Conservation (phyloP, 2,113 vertebrate genomes). For the Nematolebias whitei region DNA sequence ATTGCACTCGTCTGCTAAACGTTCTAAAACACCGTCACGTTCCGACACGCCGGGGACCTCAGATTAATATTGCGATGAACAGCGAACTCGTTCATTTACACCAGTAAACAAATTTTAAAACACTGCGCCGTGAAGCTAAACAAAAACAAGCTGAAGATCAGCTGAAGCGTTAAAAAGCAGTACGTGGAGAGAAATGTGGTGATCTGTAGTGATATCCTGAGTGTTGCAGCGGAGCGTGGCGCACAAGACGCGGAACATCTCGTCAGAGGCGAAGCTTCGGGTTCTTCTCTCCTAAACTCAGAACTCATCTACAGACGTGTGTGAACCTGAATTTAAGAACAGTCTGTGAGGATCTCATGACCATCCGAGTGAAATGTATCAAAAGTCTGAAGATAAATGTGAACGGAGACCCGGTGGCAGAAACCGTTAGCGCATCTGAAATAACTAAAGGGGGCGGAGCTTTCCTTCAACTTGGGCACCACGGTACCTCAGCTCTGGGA, state of each 20-base stretch:
- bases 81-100: slow-evolving; percentile 41
- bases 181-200: slow-evolving; percentile 42
- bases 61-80: slow-evolving; percentile 61
- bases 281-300: slow-evolving; percentile 13
- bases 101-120: slow-evolving; percentile 59
- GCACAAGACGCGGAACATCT: slow-evolving; percentile 46
- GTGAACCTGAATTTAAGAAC: slow-evolving; percentile 40
- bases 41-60: slow-evolving; percentile 50
- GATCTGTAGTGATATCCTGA: slow-evolving; percentile 45
- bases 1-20: slow-evolving; percentile 66
- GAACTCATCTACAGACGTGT: slow-evolving; percentile 17
- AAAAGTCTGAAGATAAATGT: slow-evolving; percentile 27
- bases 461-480: slow-evolving; percentile 51
- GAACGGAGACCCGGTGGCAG: slow-evolving; percentile 35
- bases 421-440: slow-evolving; percentile 25
- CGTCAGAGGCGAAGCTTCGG: slow-evolving; percentile 13
- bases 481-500: slow-evolving; percentile 50
- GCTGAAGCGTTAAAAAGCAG: slow-evolving; percentile 25
- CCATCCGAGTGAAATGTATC: slow-evolving; percentile 47
- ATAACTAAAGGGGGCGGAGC: slow-evolving; percentile 36
- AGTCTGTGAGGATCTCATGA: slow-evolving; percentile 10
- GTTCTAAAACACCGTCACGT: slow-evolving; percentile 67
- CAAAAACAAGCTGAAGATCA: slow-evolving; percentile 19
- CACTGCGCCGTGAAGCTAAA: slow-evolving; percentile 33
- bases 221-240: slow-evolving; percentile 48